A percentile compares a stretch with the other conserved stretches of the same genome.
Evolutionary conservation across 2,797 vertebrate species (phyloP).

Genomic region (Pygocentrus nattereri): DNA sequence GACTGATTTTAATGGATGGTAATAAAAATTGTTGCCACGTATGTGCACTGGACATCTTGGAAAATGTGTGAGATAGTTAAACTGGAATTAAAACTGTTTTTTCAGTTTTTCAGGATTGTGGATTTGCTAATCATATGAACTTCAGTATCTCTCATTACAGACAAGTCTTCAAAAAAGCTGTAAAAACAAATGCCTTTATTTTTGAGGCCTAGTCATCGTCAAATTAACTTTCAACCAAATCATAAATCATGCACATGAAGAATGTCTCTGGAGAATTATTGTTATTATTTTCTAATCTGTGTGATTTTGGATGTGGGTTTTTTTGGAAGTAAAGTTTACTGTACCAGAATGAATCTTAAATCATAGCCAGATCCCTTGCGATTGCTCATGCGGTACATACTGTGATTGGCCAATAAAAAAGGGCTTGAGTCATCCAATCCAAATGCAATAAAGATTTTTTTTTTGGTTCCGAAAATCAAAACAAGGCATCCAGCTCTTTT

Average conservation of each 20-base stretch:
- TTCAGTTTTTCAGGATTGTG: neutral
- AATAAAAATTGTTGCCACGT: constrained; percentile 3
- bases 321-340: constrained; percentile 49
- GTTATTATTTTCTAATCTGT: constrained; percentile 43
- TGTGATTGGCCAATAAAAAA: constrained; percentile 54
- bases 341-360: constrained; percentile 49
- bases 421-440: constrained; percentile 45
- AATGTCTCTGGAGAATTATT: constrained; percentile 26
- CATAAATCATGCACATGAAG: constrained; percentile 26
- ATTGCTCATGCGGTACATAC: constrained; percentile 48
- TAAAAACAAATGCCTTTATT: neutral
- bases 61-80: constrained; percentile 5
- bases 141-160: constrained; percentile 8
- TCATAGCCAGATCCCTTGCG: constrained; percentile 39
- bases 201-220: constrained; percentile 3
- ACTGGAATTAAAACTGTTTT: constrained; percentile 52
- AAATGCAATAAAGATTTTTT: constrained; percentile 48
- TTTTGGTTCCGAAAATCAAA: constrained; percentile 53
- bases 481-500: constrained; percentile 43
- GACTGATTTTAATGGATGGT: constrained; percentile 2
- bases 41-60: neutral
- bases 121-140: constrained; percentile 9
- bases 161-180: neutral
- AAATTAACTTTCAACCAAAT: constrained; percentile 39
- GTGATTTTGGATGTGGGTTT: constrained; percentile 44